These are phyloP conservation scores for Aricia artaxerxes DNA, from an alignment of 2,888 invertebrate species.

Conservation along the genomic window DNA sequence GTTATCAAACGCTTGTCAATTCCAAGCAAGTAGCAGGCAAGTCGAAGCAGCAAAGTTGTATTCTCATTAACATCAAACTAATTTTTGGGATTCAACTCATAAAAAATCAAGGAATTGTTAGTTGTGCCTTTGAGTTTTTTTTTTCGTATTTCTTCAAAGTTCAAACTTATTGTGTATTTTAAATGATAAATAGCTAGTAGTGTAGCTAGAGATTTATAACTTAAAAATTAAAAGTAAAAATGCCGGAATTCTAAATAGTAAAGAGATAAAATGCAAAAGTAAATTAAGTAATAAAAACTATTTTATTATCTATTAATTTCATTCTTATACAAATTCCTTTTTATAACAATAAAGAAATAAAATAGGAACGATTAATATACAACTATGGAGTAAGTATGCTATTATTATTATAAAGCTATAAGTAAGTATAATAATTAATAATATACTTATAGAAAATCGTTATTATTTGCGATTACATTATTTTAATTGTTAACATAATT, in stretches of 20 bases:
- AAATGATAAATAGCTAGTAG: too few species aligned
- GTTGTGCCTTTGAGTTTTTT: too few species aligned
- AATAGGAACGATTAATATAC: background rate
- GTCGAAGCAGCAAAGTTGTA: too few species aligned
- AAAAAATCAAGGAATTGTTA: too few species aligned
- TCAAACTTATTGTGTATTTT: too few species aligned
- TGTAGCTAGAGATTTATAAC: too few species aligned
- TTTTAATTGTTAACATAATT: background rate
- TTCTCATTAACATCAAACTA: too few species aligned
- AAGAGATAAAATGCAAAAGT: background rate
- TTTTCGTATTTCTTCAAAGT: too few species aligned
- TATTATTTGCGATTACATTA: background rate
- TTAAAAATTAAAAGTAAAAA: background rate
- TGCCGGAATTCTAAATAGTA: background rate
- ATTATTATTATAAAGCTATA: too few species aligned
- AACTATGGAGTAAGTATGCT: background rate
- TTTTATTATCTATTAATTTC: background rate
- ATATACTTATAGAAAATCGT: background rate
- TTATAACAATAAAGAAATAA: slow-evolving; percentile 1
- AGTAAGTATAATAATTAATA: background rate
- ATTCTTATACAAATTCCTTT: background rate
- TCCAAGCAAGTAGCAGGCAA: too few species aligned
- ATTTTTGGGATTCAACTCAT: too few species aligned
- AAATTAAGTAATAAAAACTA: background rate
- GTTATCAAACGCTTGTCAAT: too few species aligned